Evolutionary conservation across 2,888 invertebrate genomes (phyloP).

Genomic region (Trichogramma evanescens): DNA sequence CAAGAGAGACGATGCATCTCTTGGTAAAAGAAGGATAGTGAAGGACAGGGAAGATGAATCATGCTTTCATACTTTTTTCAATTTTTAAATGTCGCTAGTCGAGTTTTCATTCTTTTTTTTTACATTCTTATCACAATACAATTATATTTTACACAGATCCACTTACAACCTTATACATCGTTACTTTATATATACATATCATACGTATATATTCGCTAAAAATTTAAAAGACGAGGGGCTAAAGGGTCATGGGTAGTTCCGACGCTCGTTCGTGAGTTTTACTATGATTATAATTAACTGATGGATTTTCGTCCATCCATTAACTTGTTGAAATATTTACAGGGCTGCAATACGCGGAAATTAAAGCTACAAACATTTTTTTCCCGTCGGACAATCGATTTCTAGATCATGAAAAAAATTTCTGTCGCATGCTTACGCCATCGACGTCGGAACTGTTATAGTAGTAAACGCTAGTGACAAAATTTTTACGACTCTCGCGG

Average conservation of each 20-base stretch:
- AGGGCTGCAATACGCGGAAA: not conserved
- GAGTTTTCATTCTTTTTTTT: conserved; percentile 32
- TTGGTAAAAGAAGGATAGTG: not conserved
- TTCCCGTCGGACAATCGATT: conserved; percentile 8
- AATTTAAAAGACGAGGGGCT: not conserved
- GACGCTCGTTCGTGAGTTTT: conserved; percentile 5
- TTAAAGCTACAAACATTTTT: not conserved
- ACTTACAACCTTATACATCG: conserved; percentile 31
- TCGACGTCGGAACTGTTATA: conserved; percentile 11
- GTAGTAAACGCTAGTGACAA: no score
- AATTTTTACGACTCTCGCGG: no score
- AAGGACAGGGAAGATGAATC: not conserved
- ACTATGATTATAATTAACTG: no score
- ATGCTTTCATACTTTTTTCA: conserved; percentile 12
- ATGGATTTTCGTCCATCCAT: no score
- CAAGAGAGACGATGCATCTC: not conserved
- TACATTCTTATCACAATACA: conserved; percentile 45
- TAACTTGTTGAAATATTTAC: no score
- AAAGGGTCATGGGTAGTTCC: conserved; percentile 5
- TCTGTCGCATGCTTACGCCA: not conserved
- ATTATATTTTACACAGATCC: conserved; percentile 46
- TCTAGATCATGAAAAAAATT: not conserved
- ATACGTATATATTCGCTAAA: conserved; percentile 24
- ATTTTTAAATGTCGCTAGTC: conserved; percentile 15
- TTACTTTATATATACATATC: no score